phyloP scores from a whole-genome alignment of 2,888 invertebrate species.

The Cantharis nigra region DNA sequence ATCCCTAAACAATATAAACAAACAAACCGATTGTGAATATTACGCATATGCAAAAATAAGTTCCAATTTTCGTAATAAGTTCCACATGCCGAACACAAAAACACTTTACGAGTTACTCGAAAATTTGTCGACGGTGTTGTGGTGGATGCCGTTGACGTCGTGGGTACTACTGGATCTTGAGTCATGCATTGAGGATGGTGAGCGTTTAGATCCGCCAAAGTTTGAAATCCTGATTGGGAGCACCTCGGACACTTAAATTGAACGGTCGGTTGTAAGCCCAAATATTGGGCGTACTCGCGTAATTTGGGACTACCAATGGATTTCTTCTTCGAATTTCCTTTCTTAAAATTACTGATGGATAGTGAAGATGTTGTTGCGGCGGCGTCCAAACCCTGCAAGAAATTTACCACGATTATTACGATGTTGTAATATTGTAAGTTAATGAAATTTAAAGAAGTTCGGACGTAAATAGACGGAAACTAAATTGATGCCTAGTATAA shows the following conservation, averaged over 20 bases:
- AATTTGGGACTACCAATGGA: slow-evolving; percentile 30
- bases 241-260: slow-evolving; percentile 78
- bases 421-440: neutral
- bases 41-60: slow-evolving; percentile 82
- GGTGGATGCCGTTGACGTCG: slow-evolving; percentile 19
- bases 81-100: slow-evolving; percentile 80
- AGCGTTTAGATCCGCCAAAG: slow-evolving; percentile 68
- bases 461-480: neutral
- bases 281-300: slow-evolving; percentile 71
- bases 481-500: neutral
- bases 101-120: slow-evolving; percentile 76
- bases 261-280: slow-evolving; percentile 72
- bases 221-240: slow-evolving; percentile 68
- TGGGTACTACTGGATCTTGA: slow-evolving; percentile 30
- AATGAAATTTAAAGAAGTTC: neutral
- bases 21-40: slow-evolving; percentile 79
- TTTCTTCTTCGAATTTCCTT: slow-evolving; percentile 14
- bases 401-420: neutral
- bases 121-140: slow-evolving; percentile 60
- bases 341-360: slow-evolving; percentile 4
- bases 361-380: neutral
- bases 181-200: slow-evolving; percentile 67
- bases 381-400: neutral
- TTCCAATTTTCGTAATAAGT: slow-evolving; percentile 88
- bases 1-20: slow-evolving; percentile 84